phyloP scores from a whole-genome alignment of 2,888 invertebrate genomes.

The Thecophora atra region DNA sequence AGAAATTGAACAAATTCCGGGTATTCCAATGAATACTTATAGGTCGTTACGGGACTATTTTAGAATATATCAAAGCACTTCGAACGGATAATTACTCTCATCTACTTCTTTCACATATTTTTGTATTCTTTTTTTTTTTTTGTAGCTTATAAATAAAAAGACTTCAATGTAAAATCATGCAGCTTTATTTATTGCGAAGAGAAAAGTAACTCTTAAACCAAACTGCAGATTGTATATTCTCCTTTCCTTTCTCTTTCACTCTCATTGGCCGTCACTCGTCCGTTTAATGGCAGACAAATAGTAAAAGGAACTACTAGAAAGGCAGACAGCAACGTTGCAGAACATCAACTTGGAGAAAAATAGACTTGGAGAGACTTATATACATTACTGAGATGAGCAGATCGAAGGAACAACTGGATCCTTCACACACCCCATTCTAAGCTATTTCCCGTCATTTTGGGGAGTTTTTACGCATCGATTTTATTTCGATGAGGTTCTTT shows the following conservation, averaged over 20 bases:
- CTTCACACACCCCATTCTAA: neutral
- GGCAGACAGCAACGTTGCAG: neutral
- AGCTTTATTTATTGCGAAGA: neutral
- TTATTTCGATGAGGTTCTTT: neutral
- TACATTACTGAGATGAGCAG: neutral
- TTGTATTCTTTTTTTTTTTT: neutral
- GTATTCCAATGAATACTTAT: neutral
- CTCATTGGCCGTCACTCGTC: neutral
- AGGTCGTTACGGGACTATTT: neutral
- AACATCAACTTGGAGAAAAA: neutral
- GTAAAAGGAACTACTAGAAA: too few relatives aligned
- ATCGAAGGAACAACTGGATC: neutral
- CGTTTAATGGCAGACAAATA: neutral
- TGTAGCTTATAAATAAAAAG: neutral
- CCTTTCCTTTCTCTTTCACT: neutral
- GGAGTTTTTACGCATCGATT: neutral
- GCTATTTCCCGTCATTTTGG: neutral
- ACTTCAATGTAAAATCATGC: neutral
- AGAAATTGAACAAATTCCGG: neutral
- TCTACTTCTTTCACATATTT: neutral
- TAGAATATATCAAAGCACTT: neutral
- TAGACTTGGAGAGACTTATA: neutral
- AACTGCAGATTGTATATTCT: neutral
- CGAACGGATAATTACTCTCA: neutral
- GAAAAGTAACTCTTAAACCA: neutral